Base-by-base conservation (phyloP, 2,888 invertebrate species). In the Kuschelorhynchus macadamiae region DNA sequence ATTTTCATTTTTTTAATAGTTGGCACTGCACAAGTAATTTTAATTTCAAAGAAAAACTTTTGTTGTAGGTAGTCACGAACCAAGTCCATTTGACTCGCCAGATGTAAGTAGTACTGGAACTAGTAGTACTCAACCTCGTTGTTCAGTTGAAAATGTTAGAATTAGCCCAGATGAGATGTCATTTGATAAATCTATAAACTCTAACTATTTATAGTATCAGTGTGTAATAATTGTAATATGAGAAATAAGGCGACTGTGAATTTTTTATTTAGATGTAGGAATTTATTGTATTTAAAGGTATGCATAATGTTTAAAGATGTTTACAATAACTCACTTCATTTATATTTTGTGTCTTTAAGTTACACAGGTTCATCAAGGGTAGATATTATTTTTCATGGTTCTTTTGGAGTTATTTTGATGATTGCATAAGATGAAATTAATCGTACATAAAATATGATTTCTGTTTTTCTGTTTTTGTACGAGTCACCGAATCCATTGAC, bases 81-180 rank as follows among this genome's bases (percentile, higher is more conserved):
- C 70, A 61, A 76, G 76, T 49, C 70, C 78, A 0, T 77, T 73
- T 59, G 72, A 75, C 52, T 73, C 72, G 71, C 65, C 75, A 70
- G 41, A 73, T 61, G 55, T 77, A 53, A 70, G 73, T 39, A 83
- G 82, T 60, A 83, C 72, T 21, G 71, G 70, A 4, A 70, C 63
- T 0, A 83, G 71, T 25, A 71, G 71, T 4, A 70, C 64, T 0
- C 75, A 74, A 65, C 75, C 75, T 21, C 52, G 63, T 14, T 73
- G 74, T 63, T 77, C 77, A 1, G 72, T 73, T 3, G 79, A 78
- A 11, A 75, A 75, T 47, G 77, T 76, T 42, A 79, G 77, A 74
- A 79, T 79, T 75, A 77, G 79, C 65, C 81, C 84, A 25, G 86
- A 86, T 42, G 67, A 67, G 41, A 57, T 67, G 36, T 9, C 62